These are phyloP conservation scores for Calephelis virginiensis DNA, from an alignment of 1,140 invertebrate species.

Conservation along the genomic window DNA sequence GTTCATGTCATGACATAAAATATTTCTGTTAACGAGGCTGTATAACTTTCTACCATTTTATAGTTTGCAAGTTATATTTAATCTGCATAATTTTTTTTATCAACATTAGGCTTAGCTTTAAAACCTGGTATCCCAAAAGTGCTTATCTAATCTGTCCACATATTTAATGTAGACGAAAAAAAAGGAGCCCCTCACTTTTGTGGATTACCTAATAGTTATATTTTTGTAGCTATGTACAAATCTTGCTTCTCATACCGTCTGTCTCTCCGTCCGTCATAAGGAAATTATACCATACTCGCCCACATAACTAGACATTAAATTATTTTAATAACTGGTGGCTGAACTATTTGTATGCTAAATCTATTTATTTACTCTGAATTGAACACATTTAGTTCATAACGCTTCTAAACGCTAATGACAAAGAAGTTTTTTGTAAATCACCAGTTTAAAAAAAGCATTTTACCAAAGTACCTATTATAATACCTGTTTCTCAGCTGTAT, in stretches of 20 bases:
- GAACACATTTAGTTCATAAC: too few relatives aligned
- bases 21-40: not conserved
- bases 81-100: not conserved
- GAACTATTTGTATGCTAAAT: too few relatives aligned
- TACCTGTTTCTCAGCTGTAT: too few relatives aligned
- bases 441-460: too few relatives aligned
- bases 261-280: slow-evolving; percentile 34
- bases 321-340: slow-evolving; percentile 7
- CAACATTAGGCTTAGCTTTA: too few relatives aligned
- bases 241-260: slow-evolving; percentile 37
- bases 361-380: not conserved
- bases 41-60: slow-evolving; percentile 1
- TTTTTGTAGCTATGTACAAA: slow-evolving; percentile 31
- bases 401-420: too few relatives aligned
- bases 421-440: too few relatives aligned
- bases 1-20: not conserved
- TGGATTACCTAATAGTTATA: slow-evolving; percentile 22
- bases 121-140: too few relatives aligned
- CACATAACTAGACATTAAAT: slow-evolving; percentile 16
- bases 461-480: too few relatives aligned
- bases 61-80: slow-evolving; percentile 9
- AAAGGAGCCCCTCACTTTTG: slow-evolving; percentile 7
- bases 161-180: not conserved
- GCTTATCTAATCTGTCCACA: too few relatives aligned
- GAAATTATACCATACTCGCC: slow-evolving; percentile 23